A percentile compares a stretch with the other conserved stretches of the same genome.
These are phyloP conservation scores for Aplidium turbinatum DNA, from an alignment of 23 tunicate genomes.

Conservation along the genomic window DNA sequence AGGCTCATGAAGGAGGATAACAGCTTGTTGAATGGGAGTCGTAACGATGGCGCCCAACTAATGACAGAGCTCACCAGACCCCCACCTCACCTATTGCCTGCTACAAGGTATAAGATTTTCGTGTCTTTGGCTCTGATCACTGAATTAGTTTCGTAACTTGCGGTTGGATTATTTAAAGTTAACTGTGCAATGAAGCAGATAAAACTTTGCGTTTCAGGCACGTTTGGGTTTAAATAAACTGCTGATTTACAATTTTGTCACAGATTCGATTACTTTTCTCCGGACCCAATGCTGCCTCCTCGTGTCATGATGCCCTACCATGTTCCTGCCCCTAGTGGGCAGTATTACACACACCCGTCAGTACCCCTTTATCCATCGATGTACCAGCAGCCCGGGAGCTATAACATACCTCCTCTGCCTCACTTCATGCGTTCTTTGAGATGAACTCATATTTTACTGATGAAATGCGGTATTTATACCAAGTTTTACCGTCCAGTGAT, in stretches of 20 bases:
- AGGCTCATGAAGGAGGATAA: not conserved
- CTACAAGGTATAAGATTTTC: slow-evolving; percentile 3
- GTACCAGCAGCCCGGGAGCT: slow-evolving; percentile 19
- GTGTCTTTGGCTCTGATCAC: not conserved
- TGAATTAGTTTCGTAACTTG: not conserved
- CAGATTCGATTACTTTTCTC: slow-evolving; percentile 31
- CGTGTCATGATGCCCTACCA: slow-evolving; percentile 36
- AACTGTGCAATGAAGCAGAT: not conserved
- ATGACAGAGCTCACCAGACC: slow-evolving; percentile 74
- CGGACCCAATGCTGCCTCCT: slow-evolving; percentile 40
- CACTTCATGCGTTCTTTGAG: too few species aligned
- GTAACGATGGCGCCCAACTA: slow-evolving; percentile 2
- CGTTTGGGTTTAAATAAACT: not conserved
- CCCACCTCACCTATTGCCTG: slow-evolving; percentile 50
- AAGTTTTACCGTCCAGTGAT: too few species aligned
- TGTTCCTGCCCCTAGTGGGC: slow-evolving; percentile 31
- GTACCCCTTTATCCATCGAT: slow-evolving; percentile 49
- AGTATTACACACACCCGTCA: slow-evolving; percentile 51
- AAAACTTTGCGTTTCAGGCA: not conserved
- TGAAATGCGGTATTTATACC: too few species aligned
- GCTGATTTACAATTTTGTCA: not conserved
- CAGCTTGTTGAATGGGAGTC: not conserved
- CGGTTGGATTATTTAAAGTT: not conserved
- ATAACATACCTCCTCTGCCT: slow-evolving; percentile 8
- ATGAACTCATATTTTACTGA: too few species aligned